Percentiles rank a stretch among this genome's conserved stretches.
Evolutionary conservation across 1,140 invertebrate species (phyloP).

Genomic region (Tyrophagus putrescentiae): DNA sequence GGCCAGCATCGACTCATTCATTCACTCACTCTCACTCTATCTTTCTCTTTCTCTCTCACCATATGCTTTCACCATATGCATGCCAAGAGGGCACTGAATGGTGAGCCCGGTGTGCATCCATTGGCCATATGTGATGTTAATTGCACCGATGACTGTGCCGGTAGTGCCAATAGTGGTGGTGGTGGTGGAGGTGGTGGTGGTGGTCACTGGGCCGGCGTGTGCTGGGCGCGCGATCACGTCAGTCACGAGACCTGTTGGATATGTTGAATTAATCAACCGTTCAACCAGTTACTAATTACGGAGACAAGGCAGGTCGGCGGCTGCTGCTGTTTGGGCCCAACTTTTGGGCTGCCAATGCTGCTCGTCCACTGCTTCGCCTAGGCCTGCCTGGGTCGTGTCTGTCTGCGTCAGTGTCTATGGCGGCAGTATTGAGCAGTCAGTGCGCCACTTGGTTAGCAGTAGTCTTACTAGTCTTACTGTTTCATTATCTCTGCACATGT

Average conservation of each 20-base stretch:
- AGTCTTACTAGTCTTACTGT: no score
- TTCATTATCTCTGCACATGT: no score
- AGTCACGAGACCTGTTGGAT: slow-evolving; percentile 12
- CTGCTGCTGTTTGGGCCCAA: neutral
- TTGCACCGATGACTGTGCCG: neutral
- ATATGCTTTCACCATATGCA: no score
- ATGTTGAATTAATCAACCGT: slow-evolving; percentile 11
- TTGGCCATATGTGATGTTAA: slow-evolving; percentile 1
- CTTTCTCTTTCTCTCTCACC: neutral
- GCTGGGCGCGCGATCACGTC: neutral
- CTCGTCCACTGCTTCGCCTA: neutral
- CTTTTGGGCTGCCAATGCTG: neutral
- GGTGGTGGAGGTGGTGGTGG: neutral
- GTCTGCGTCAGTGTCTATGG: neutral
- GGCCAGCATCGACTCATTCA: neutral
- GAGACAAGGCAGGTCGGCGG: neutral
- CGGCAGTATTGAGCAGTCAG: neutral
- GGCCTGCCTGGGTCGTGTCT: neutral
- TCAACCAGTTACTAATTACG: slow-evolving; percentile 15
- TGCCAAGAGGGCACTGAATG: no score
- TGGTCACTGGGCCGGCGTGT: neutral
- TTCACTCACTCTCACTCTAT: neutral
- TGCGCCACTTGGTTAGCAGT: no score
- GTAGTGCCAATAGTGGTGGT: neutral
- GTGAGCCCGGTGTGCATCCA: no score